Evolutionary conservation across 2,113 vertebrate genomes (phyloP).

Genomic region (Thunnus thynnus): DNA sequence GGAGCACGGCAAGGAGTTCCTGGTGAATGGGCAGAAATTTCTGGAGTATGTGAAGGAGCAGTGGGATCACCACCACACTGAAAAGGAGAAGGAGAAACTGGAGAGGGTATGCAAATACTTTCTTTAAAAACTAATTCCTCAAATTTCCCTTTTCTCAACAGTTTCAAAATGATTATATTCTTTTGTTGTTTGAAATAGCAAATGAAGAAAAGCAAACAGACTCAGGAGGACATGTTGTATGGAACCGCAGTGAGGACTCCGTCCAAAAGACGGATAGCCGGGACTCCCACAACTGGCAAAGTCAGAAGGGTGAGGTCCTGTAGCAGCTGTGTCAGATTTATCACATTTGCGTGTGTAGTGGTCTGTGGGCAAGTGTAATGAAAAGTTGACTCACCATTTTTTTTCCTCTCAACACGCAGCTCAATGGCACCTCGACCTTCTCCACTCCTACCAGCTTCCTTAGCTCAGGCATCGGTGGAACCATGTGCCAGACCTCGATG

Average conservation of each 20-base stretch:
- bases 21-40: slow-evolving; percentile 91
- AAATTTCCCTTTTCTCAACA: no score
- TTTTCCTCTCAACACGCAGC: slow-evolving; percentile 74
- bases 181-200: slow-evolving; percentile 82
- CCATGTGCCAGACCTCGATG: slow-evolving; percentile 83
- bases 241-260: slow-evolving; percentile 88
- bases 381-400: neutral
- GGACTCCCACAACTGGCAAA: slow-evolving; percentile 86
- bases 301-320: slow-evolving; percentile 86
- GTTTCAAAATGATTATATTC: neutral
- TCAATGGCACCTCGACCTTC: slow-evolving; percentile 84
- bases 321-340: neutral
- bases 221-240: slow-evolving; percentile 90
- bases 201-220: slow-evolving; percentile 92
- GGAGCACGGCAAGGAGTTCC: slow-evolving; percentile 83
- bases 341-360: neutral
- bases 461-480: slow-evolving; percentile 81
- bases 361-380: neutral
- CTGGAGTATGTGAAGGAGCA: slow-evolving; percentile 89
- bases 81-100: slow-evolving; percentile 92
- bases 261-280: slow-evolving; percentile 84
- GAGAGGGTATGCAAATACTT: slow-evolving; percentile 86
- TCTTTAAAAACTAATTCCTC: neutral
- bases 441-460: slow-evolving; percentile 86
- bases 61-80: slow-evolving; percentile 87